Conservation (phyloP, 2,113 vertebrate genomes). For the Lophotis ruficrista region DNA sequence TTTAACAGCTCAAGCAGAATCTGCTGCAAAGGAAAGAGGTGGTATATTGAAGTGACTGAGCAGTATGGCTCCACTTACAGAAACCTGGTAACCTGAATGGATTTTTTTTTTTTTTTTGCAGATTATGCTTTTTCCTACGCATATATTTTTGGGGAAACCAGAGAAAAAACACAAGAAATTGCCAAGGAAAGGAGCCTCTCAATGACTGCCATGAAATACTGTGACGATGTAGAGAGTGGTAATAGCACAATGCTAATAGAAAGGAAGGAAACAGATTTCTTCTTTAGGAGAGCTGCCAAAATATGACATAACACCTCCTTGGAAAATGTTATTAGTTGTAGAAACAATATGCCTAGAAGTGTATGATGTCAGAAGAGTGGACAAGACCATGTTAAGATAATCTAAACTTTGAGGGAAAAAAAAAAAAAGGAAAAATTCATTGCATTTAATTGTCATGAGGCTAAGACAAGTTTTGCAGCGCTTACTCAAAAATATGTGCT, state of each 20-base stretch:
- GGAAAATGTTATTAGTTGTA: not conserved
- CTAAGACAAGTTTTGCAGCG: not conserved
- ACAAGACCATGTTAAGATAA: not conserved
- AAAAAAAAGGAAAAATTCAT: fast-evolving
- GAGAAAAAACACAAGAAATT: not conserved
- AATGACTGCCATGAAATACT: not conserved
- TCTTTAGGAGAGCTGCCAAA: not conserved
- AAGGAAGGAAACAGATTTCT: conserved; percentile 8
- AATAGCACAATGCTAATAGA: not conserved
- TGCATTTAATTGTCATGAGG: not conserved
- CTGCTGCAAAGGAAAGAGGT: not conserved
- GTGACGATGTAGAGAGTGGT: not conserved
- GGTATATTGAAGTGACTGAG: not conserved
- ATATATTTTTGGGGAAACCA: not conserved
- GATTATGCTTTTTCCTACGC: not conserved
- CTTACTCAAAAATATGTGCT: not conserved
- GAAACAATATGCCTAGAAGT: not conserved
- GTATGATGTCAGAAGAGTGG: not conserved
- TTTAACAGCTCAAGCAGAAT: not conserved
- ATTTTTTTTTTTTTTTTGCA: fast-evolving
- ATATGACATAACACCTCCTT: not conserved
- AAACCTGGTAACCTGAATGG: not conserved
- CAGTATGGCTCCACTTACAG: not conserved
- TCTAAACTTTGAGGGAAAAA: not conserved
- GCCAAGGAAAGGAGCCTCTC: not conserved